phyloP scores from a whole-genome alignment of 2,888 invertebrate species.

The Lasioglossum morio region DNA sequence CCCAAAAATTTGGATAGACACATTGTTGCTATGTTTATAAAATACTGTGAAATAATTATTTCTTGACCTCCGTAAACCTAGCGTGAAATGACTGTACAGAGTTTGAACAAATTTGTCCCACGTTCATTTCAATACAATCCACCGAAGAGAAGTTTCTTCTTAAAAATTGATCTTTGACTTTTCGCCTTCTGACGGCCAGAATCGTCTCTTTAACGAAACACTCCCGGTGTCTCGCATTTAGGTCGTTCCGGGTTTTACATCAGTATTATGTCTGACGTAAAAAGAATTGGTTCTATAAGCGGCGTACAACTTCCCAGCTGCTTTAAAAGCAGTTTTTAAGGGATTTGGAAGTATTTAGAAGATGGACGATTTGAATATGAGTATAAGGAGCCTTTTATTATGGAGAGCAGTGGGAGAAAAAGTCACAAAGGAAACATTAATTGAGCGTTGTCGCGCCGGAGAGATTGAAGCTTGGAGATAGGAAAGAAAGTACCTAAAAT shows the following conservation, averaged over 20 bases:
- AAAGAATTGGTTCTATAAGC: not conserved
- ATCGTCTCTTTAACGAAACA: constrained; percentile 4
- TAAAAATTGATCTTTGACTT: not conserved
- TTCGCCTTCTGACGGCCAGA: not conserved
- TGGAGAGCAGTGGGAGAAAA: not conserved
- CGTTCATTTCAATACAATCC: not conserved
- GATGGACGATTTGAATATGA: not conserved
- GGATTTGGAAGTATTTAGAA: not conserved
- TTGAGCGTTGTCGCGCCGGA: not conserved
- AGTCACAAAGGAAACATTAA: not conserved
- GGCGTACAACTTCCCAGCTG: not conserved
- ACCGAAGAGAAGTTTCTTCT: not conserved
- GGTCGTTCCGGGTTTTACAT: constrained; percentile 9
- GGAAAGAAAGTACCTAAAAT: not conserved
- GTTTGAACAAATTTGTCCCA: not conserved
- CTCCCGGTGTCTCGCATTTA: not conserved
- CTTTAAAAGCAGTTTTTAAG: not conserved
- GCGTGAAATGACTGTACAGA: too few species aligned
- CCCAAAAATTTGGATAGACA: too few species aligned
- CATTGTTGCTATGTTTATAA: too few species aligned
- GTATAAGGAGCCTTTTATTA: not conserved
- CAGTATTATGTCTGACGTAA: constrained; percentile 2
- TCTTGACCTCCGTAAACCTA: too few species aligned
- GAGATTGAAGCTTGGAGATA: not conserved
- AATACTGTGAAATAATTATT: too few species aligned